Base-by-base conservation (phyloP, 2,797 vertebrate genomes). In the Lophius americanus region DNA sequence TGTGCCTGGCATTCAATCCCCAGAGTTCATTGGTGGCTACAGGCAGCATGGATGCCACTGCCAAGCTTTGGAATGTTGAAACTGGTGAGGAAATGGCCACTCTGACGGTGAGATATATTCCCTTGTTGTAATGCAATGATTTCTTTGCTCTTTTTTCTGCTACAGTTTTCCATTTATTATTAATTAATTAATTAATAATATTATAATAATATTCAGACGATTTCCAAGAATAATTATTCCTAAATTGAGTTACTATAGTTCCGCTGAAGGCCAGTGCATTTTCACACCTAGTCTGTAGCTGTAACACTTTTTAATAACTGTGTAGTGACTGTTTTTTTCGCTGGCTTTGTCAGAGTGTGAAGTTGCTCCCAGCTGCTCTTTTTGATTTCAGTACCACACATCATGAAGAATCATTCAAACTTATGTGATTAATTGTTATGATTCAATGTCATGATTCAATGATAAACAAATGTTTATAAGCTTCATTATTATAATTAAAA, bases 1-100 rank as follows among this genome's bases (percentile, higher is more conserved):
- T 99, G 11, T 99, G 97, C 78, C 86, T 99, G 69, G 93, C 96
- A 1, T 99, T 99, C 91, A 98, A 97, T 83, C 96, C 94, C 56
- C 96, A 98, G 89, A 98, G 97, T 80, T 97, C 96, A 0, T 50
- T 98, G 64, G 92, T 99, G 85, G 98, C 96, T 54, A 99, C 96
- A 32, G 97, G 97, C 74, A 99, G 97, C 77, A 96, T 98, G 96
- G 98, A 98, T 55, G 90, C 90, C 49, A 96, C 92, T 0, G 95
- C 95, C 78, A 98, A 94, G 78, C 83, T 99, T 59, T 98, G 97
- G 97, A 92, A 97, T 78, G 88, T 98, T 81, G 92, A 95, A 86
- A 96, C 81, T 13, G 97, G 97, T 63, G 90, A 95, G 80, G 95
- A 96, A 85, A 86, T 94, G 72, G 91, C 92, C 76, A 95, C 95